Conservation (phyloP, 2,888 invertebrate genomes). For the Tetragnatha montana region DNA sequence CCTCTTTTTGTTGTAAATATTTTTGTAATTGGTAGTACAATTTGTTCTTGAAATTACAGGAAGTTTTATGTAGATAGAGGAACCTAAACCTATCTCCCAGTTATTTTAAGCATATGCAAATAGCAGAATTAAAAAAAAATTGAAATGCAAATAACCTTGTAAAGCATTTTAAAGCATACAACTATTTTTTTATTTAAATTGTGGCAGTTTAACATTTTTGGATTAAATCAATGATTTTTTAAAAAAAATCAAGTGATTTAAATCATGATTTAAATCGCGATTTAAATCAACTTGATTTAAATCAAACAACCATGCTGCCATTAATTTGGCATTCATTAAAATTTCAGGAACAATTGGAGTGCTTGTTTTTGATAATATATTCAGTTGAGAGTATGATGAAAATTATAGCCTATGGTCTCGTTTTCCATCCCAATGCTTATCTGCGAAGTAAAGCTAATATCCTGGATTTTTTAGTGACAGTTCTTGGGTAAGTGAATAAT, state of each 20-base stretch:
- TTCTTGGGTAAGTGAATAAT: slow-evolving; percentile 90
- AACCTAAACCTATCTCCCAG: not conserved
- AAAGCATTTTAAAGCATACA: no score
- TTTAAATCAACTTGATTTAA: not conserved
- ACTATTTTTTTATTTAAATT: no score
- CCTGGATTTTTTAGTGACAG: slow-evolving; percentile 89
- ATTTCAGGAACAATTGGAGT: slow-evolving; percentile 96
- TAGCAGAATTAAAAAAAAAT: no score
- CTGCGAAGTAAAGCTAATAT: slow-evolving; percentile 98
- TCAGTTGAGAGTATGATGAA: slow-evolving; percentile 99
- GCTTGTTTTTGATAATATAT: slow-evolving; percentile 99
- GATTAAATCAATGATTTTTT: not conserved
- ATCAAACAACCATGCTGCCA: not conserved
- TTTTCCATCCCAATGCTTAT: slow-evolving; percentile 97
- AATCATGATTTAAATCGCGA: no score
- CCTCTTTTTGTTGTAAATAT: no score
- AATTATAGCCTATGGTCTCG: slow-evolving; percentile 98
- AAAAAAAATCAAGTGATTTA: no score
- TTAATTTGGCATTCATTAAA: not conserved
- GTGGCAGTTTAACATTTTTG: no score
- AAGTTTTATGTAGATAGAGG: not conserved
- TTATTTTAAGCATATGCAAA: no score
- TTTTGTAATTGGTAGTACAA: no score
- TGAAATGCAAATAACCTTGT: no score
- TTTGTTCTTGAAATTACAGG: not conserved